A percentile compares a stretch with the other conserved stretches of the same genome.
These are phyloP conservation scores for Holotrichia oblita DNA, from an alignment of 1,140 invertebrate species.

Conservation along the genomic window DNA sequence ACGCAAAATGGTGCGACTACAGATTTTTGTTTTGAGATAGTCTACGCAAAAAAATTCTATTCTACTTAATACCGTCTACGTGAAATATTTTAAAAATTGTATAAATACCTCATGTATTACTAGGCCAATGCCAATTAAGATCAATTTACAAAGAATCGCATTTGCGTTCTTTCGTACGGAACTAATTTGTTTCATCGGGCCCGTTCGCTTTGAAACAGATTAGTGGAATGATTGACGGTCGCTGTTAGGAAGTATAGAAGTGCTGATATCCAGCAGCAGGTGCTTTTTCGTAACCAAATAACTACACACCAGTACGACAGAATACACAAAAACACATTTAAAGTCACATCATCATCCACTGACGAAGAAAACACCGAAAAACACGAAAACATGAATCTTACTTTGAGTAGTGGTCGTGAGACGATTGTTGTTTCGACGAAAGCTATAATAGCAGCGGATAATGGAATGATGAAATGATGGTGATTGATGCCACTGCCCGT, in stretches of 20 bases:
- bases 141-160: conserved; percentile 30
- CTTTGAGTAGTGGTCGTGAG: conserved; percentile 17
- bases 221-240: conserved; percentile 20
- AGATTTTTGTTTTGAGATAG: neutral
- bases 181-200: conserved; percentile 36
- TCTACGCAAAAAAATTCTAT: neutral
- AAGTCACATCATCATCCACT: conserved; percentile 31
- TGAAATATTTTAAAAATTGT: conserved; percentile 25
- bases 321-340: conserved; percentile 17
- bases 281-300: conserved; percentile 16
- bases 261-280: conserved; percentile 15
- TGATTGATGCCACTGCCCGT: neutral
- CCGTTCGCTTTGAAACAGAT: conserved; percentile 34
- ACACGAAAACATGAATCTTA: conserved; percentile 34
- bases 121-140: conserved; percentile 31
- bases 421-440: conserved; percentile 17
- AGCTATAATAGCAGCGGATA: conserved; percentile 3
- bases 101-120: conserved; percentile 22
- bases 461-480: neutral
- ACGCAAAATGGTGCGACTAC: neutral
- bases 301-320: neutral
- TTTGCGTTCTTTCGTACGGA: conserved; percentile 33
- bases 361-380: conserved; percentile 26
- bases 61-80: conserved; percentile 19
- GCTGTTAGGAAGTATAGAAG: conserved; percentile 26